phyloP scores from a whole-genome alignment of 2,888 invertebrate species.

The Trimorus sp. region DNA sequence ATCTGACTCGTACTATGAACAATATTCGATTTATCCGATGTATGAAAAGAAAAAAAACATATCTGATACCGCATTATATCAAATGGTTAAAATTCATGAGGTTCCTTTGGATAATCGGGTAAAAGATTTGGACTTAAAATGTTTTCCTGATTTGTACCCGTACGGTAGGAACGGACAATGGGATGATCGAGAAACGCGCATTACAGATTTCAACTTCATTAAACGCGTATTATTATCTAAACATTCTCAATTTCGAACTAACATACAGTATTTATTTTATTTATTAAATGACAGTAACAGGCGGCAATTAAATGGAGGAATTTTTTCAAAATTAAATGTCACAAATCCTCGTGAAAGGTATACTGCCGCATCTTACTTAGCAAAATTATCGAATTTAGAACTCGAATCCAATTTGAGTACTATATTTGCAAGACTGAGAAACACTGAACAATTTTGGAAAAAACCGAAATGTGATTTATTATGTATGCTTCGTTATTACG shows the following conservation, averaged over 20 bases:
- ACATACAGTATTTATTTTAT: conserved; percentile 71
- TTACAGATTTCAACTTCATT: conserved; percentile 65
- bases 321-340: conserved; percentile 59
- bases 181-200: conserved; percentile 49
- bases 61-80: conserved; percentile 34
- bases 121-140: conserved; percentile 60
- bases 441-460: conserved; percentile 67
- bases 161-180: conserved; percentile 58
- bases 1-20: conserved; percentile 20
- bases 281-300: conserved; percentile 68
- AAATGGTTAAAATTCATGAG: conserved; percentile 58
- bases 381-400: conserved; percentile 59
- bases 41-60: conserved; percentile 27
- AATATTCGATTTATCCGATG: conserved; percentile 42
- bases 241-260: conserved; percentile 67
- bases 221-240: conserved; percentile 67
- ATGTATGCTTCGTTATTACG: conserved; percentile 10
- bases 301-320: conserved; percentile 68
- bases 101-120: conserved; percentile 57
- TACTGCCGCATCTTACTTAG: not conserved
- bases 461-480: conserved; percentile 33
- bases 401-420: conserved; percentile 63
- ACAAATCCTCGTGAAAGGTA: conserved; percentile 2
- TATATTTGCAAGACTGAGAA: conserved; percentile 54
- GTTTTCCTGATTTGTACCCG: conserved; percentile 65